phyloP scores from a whole-genome alignment of 1,140 invertebrate genomes.

The Temnothorax curvispinosus region DNA sequence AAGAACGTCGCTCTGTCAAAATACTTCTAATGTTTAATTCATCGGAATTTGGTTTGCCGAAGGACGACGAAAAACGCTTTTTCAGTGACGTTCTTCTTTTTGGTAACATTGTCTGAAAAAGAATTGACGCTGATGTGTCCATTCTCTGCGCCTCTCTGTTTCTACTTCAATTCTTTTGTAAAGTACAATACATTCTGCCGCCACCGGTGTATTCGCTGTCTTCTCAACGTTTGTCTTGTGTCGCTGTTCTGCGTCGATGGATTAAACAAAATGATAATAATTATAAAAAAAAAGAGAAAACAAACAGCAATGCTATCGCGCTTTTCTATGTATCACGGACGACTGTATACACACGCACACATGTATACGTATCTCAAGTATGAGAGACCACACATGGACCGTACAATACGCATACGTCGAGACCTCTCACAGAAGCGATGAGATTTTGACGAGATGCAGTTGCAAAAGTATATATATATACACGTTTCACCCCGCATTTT shows the following conservation, averaged over 20 bases:
- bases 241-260: conserved; percentile 65
- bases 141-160: background rate
- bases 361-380: background rate
- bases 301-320: conserved; percentile 50
- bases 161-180: background rate
- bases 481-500: conserved; percentile 15
- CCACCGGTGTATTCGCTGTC: conserved; percentile 56
- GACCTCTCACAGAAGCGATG: background rate
- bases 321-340: conserved; percentile 47
- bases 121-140: background rate
- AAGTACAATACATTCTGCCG: conserved; percentile 42
- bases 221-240: conserved; percentile 63
- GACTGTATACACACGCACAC: conserved; percentile 7
- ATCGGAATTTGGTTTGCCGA: conserved; percentile 1
- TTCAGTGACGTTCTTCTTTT: conserved; percentile 19
- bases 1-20: conserved; percentile 7
- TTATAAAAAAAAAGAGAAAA: background rate
- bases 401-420: background rate
- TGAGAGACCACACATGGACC: background rate
- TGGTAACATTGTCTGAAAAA: background rate
- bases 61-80: background rate
- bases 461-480: background rate
- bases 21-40: background rate
- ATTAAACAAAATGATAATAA: conserved; percentile 49
- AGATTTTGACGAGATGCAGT: background rate